Base-by-base conservation (phyloP, 2,113 vertebrate genomes). In the Capreolus pygargus region DNA sequence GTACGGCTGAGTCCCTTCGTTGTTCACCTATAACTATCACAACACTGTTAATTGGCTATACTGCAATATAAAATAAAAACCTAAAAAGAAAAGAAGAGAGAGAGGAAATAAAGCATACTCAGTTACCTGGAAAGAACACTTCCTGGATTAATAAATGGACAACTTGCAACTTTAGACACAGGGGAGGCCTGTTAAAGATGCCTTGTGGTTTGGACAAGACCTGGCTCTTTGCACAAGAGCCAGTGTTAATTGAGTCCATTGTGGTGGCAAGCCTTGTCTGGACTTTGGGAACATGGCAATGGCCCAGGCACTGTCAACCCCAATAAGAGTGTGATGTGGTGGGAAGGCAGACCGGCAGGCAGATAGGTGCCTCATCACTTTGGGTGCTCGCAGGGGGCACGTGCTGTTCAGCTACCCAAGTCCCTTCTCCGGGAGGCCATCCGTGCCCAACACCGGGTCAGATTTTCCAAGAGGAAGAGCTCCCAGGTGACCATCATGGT, bases 271-370 rank as follows among this genome's bases (percentile, higher is more conserved):
- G 6, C 11, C 50, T 86, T 52, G 36, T 5, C 4, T 2, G 61
- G 61, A 52, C 21, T 47, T 55, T 58, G 70, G 85, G 54, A 17
- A 5, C 50, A 6, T 43, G 67, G 52, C 52, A 33, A 19, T 16
- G 33, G 67, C 28, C 74, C 52, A 3, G 43, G 54, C 16, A 13
- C 74, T 11, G 15, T 9, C 36, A 30, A 14, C 23, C 54, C 54
- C 30, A 1, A 3, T 1, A 0, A 7, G 36, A 33, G 6, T 25
- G n/a, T n/a, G 23, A 23, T 10, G 9, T 15, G 16, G 52, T 2
- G 0, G 17, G 14, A 28, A n/a, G 33, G n/a, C 6, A n/a, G 43
- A 52, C 33, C 10, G 25, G 7, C 25, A 27, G 19, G 43, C n/a
- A 9, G 27, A 60, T 33, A 30, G 47, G 39, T 3, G 1, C 12